Conservation (phyloP, 2,113 vertebrate genomes). For the Dunckerocampus dactyliophorus region DNA sequence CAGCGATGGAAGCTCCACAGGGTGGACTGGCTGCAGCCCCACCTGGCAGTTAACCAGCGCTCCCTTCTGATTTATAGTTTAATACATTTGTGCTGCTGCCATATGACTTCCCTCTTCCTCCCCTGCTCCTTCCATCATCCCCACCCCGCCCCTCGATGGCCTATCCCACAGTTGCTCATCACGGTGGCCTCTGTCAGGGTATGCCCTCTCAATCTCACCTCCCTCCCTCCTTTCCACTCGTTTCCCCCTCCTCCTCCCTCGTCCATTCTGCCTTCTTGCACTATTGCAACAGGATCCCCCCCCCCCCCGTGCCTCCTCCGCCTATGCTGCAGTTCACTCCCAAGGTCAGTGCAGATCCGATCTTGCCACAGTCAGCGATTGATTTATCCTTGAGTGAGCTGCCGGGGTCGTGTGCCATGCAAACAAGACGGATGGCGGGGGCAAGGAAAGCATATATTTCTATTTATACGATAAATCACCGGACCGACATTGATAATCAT, state of each 20-base stretch:
- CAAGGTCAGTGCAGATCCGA: slow-evolving; percentile 81
- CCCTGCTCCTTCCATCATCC: slow-evolving; percentile 34
- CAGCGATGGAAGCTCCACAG: slow-evolving; percentile 13
- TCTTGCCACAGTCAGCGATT: slow-evolving; percentile 81
- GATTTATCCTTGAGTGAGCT: slow-evolving; percentile 64
- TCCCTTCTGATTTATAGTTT: slow-evolving; percentile 68
- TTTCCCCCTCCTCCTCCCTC: slow-evolving; percentile 16
- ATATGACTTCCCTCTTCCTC: slow-evolving; percentile 61
- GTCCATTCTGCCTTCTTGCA: slow-evolving; percentile 16
- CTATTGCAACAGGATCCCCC: slow-evolving; percentile 40
- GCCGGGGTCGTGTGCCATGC: slow-evolving; percentile 41
- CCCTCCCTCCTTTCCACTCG: slow-evolving; percentile 22
- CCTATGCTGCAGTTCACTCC: slow-evolving; percentile 54
- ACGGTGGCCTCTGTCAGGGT: slow-evolving; percentile 54
- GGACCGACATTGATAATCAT: slow-evolving; percentile 25
- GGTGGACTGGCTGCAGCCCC: slow-evolving; percentile 46
- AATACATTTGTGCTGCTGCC: slow-evolving; percentile 73
- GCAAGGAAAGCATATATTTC: slow-evolving; percentile 10
- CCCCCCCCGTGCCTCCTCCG: slow-evolving; percentile 16
- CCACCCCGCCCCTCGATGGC: slow-evolving; percentile 12
- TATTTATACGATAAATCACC: slow-evolving; percentile 16
- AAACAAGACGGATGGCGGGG: slow-evolving; percentile 27
- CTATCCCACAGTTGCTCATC: slow-evolving; percentile 61
- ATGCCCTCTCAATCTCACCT: slow-evolving; percentile 33
- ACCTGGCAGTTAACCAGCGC: slow-evolving; percentile 58